These are phyloP conservation scores for Microtus pennsylvanicus DNA, from an alignment of 2,113 vertebrate genomes.

Conservation along the genomic window DNA sequence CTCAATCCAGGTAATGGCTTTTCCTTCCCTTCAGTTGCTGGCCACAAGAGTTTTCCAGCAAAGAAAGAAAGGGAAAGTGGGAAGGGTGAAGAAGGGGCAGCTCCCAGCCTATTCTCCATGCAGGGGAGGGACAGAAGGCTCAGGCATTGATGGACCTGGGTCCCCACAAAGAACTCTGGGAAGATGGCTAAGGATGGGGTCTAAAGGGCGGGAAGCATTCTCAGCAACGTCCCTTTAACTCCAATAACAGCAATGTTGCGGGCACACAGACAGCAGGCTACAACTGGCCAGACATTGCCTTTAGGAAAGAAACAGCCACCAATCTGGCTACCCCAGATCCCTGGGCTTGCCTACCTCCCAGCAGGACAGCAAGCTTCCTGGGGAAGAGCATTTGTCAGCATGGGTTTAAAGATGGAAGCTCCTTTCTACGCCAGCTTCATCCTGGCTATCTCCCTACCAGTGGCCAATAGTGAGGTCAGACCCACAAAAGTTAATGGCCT, in stretches of 20 bases:
- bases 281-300: conserved; percentile 66
- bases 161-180: conserved; percentile 77
- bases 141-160: conserved; percentile 74
- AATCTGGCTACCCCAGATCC: neutral
- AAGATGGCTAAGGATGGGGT: conserved; percentile 81
- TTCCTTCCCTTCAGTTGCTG: conserved; percentile 83
- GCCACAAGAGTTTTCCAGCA: conserved; percentile 75
- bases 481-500: conserved; percentile 39
- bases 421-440: neutral
- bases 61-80: conserved; percentile 66
- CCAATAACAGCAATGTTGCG: conserved; percentile 69
- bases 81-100: conserved; percentile 52
- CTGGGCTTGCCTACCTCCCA: neutral
- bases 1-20: conserved; percentile 85
- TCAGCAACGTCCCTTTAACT: conserved; percentile 78
- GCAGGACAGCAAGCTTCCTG: neutral
- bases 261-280: conserved; percentile 71
- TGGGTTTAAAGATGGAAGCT: conserved; percentile 10
- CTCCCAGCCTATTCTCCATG: conserved; percentile 69
- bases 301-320: conserved; percentile 65
- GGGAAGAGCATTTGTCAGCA: neutral
- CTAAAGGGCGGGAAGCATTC: conserved; percentile 78
- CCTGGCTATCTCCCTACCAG: neutral
- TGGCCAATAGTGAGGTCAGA: neutral
- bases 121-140: conserved; percentile 76